phyloP scores from a whole-genome alignment of 2,797 vertebrate species.

The Phrynocephalus vlangalii region DNA sequence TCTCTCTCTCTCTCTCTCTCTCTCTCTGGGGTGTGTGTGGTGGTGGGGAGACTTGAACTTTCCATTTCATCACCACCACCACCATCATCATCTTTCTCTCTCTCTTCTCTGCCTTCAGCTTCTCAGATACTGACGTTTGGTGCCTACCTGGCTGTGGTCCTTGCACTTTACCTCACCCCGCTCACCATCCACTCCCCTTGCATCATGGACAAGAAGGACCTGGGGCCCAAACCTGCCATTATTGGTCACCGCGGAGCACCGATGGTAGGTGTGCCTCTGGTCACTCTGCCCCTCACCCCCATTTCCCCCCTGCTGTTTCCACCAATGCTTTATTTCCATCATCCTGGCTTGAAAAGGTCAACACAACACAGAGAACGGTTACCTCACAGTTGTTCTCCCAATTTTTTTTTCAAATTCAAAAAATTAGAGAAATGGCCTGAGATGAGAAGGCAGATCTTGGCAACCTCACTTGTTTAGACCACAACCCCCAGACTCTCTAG shows the following conservation, averaged over 20 bases:
- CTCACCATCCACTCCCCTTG: constrained; percentile 93
- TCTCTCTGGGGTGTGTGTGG: not conserved
- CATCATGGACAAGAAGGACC: constrained; percentile 89
- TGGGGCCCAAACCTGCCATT: constrained; percentile 86
- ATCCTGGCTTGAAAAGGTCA: not conserved
- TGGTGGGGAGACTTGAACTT: not conserved
- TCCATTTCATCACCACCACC: not conserved
- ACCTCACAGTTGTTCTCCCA: not conserved
- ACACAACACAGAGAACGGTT: too few species aligned
- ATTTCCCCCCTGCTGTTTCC: not conserved
- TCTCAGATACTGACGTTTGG: constrained; percentile 87
- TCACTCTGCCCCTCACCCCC: too few species aligned
- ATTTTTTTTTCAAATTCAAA: not conserved
- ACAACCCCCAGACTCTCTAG: too few species aligned
- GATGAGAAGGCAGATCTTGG: not conserved
- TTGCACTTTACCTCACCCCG: constrained; percentile 88
- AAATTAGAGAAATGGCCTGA: not conserved
- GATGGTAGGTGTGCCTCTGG: constrained; percentile 84
- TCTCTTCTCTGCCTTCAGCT: constrained; percentile 70
- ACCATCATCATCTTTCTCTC: constrained; percentile 1
- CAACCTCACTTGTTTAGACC: too few species aligned
- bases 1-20: too few species aligned
- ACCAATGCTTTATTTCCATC: not conserved
- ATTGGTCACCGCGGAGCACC: constrained; percentile 91
- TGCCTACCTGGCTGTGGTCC: constrained; percentile 82